These are phyloP conservation scores for Chaetophractus vellerosus DNA, from an alignment of 2,797 vertebrate species.

Conservation along the genomic window DNA sequence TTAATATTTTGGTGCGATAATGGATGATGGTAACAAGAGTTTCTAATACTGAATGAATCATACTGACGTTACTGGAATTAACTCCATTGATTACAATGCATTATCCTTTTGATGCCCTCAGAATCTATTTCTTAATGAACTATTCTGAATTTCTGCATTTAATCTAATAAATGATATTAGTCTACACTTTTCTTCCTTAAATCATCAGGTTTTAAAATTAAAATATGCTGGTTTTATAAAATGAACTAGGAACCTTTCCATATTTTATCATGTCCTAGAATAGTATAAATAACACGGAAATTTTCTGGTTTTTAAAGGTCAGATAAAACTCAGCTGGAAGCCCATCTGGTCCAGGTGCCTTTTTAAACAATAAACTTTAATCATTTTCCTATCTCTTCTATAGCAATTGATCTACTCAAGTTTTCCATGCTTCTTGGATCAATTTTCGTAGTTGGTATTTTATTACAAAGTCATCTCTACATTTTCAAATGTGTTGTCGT, in stretches of 20 bases:
- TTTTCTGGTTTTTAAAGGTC: slow-evolving; percentile 20
- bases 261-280: background rate
- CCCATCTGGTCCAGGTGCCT: background rate
- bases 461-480: background rate
- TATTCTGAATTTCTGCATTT: slow-evolving; percentile 2
- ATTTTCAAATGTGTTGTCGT: background rate
- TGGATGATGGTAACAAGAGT: background rate
- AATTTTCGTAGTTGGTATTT: background rate
- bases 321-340: background rate
- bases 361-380: background rate
- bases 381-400: background rate
- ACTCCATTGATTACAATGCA: background rate
- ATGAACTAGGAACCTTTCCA: background rate
- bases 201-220: background rate
- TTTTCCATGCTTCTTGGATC: slow-evolving; percentile 5
- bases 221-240: slow-evolving; percentile 25
- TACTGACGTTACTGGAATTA: background rate
- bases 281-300: slow-evolving; percentile 1
- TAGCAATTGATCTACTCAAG: background rate
- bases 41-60: background rate
- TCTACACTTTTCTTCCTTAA: background rate
- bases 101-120: background rate
- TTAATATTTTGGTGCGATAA: background rate
- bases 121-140: background rate
- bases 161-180: background rate